These are phyloP conservation scores for Ochotona princeps DNA, from an alignment of 2,113 vertebrate species.

Conservation along the genomic window DNA sequence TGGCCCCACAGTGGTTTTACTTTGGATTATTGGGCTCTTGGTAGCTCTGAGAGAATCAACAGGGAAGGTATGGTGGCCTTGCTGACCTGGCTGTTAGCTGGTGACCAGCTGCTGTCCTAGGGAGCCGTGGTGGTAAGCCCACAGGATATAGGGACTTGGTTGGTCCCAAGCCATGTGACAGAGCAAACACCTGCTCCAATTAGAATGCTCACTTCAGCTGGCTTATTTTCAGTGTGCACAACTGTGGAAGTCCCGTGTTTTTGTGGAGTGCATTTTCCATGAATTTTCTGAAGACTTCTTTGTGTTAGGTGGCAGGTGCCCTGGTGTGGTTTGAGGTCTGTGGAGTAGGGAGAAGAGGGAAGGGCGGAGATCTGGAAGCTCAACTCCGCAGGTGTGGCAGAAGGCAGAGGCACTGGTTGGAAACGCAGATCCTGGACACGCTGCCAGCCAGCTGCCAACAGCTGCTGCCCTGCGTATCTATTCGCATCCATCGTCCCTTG, in stretches of 20 bases:
- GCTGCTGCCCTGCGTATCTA: neutral
- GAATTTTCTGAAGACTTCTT: too few relatives aligned
- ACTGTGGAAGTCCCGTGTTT: neutral
- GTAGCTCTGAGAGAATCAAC: rapidly evolving
- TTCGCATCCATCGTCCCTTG: rapidly evolving
- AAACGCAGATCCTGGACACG: neutral
- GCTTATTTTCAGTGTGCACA: neutral
- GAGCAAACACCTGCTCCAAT: neutral
- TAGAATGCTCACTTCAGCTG: neutral
- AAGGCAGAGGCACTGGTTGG: neutral
- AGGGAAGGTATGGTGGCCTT: neutral
- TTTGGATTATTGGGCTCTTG: neutral
- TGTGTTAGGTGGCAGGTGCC: neutral
- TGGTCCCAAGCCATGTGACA: neutral
- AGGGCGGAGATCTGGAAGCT: neutral
- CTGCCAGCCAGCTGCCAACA: neutral
- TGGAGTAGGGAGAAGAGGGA: neutral
- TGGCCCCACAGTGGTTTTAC: neutral
- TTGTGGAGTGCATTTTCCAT: too few relatives aligned
- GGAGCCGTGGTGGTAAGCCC: neutral
- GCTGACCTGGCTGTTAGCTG: neutral
- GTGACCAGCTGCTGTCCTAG: neutral
- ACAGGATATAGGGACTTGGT: neutral
- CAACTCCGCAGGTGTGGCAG: neutral
- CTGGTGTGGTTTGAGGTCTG: neutral